Percentiles rank a stretch among this genome's conserved stretches.
These are phyloP conservation scores for Tryphoninae sp. DNA, from an alignment of 2,888 invertebrate genomes.

Conservation along the genomic window DNA sequence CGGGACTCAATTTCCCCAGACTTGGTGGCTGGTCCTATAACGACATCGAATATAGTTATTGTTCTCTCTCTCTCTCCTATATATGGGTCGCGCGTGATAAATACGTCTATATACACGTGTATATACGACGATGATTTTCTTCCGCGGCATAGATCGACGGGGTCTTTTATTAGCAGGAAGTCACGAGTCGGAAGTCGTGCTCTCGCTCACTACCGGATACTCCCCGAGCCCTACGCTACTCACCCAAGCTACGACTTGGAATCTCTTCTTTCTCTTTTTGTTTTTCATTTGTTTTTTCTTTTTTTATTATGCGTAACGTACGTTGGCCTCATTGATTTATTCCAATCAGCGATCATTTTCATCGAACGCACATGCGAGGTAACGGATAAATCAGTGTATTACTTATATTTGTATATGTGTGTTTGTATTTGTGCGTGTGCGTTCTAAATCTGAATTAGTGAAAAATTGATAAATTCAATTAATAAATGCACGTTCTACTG, in stretches of 20 bases:
- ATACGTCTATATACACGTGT: not conserved
- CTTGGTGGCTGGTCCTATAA: not conserved
- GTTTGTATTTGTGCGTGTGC: not conserved
- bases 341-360: constrained; percentile 17
- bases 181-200: constrained; percentile 68
- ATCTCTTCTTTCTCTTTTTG: constrained; percentile 13
- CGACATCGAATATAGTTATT: not conserved
- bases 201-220: constrained; percentile 59
- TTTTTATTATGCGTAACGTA: constrained; percentile 26
- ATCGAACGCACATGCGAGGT: not conserved
- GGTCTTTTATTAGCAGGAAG: constrained; percentile 63
- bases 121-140: constrained; percentile 8
- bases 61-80: constrained; percentile 2
- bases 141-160: not conserved
- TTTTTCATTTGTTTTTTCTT: constrained; percentile 4
- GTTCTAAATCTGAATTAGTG: too few species aligned
- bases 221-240: constrained; percentile 37
- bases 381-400: not conserved
- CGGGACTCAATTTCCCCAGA: constrained; percentile 8
- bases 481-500: too few species aligned
- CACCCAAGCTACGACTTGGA: constrained; percentile 19
- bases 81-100: constrained; percentile 13
- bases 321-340: constrained; percentile 25
- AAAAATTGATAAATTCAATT: too few species aligned
- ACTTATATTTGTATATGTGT: not conserved